phyloP scores from a whole-genome alignment of 2,113 vertebrate species.

The Nerophis lumbriciformis region DNA sequence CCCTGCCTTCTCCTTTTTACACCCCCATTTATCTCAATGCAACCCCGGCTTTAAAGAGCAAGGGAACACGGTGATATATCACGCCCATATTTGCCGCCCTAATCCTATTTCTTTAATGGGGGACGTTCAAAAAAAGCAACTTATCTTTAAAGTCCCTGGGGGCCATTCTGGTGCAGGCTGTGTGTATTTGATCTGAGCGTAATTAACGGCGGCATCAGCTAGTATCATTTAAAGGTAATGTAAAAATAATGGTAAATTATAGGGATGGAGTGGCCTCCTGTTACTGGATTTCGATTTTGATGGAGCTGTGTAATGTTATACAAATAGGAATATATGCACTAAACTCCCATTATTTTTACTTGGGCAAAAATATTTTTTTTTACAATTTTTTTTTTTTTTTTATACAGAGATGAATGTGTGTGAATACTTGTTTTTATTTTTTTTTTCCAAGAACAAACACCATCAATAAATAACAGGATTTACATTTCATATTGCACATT shows the following conservation, averaged over 20 bases:
- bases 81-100: conserved; percentile 90
- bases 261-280: conserved; percentile 90
- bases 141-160: conserved; percentile 81
- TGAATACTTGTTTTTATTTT: conserved; percentile 83
- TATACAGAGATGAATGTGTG: conserved; percentile 32
- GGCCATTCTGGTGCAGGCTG: conserved; percentile 81
- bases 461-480: conserved; percentile 99
- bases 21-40: conserved; percentile 97
- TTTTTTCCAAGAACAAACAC: conserved; percentile 99
- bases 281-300: conserved; percentile 84
- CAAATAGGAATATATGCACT: conserved; percentile 2
- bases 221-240: conserved; percentile 99
- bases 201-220: conserved; percentile 99
- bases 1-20: conserved; percentile 93
- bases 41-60: conserved; percentile 93
- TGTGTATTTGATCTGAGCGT: conserved; percentile 90
- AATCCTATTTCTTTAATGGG: conserved; percentile 98
- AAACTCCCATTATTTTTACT: no score
- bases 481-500: conserved; percentile 99
- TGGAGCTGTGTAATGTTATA: conserved; percentile 77
- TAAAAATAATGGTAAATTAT: conserved; percentile 99
- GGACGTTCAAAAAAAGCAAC: conserved; percentile 81
- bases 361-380: no score
- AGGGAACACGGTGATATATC: conserved; percentile 97
- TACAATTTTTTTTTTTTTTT: no score